phyloP scores from a whole-genome alignment of 2,888 invertebrate genomes.

The Drosophila paranaensis region DNA sequence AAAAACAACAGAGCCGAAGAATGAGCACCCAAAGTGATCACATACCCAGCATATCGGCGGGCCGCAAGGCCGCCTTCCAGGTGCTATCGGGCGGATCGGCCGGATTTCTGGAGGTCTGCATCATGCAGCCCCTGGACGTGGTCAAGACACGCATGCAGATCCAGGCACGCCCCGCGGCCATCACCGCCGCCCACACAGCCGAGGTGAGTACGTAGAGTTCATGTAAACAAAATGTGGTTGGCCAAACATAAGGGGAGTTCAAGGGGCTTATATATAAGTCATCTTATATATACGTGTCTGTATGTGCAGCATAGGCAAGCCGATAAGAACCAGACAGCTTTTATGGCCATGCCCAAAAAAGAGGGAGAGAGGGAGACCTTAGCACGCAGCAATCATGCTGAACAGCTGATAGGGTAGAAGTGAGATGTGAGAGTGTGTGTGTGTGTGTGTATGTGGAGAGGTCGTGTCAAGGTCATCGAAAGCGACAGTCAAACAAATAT shows the following conservation, averaged over 20 bases:
- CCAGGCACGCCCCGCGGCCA: slow-evolving; percentile 84
- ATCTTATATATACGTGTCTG: background rate
- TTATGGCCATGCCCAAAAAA: slow-evolving; percentile 9
- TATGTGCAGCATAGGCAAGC: slow-evolving; percentile 1
- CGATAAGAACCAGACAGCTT: slow-evolving; percentile 20
- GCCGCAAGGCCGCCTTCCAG: slow-evolving; percentile 81
- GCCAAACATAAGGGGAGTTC: slow-evolving; percentile 1
- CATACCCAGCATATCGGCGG: slow-evolving; percentile 65
- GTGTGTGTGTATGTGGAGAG: slow-evolving; percentile 23
- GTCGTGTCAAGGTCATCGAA: slow-evolving; percentile 63
- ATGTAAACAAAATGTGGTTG: slow-evolving; percentile 9
- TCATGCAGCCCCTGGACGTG: slow-evolving; percentile 98
- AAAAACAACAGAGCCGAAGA: background rate
- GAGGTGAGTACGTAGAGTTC: slow-evolving; percentile 70
- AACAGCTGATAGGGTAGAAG: slow-evolving; percentile 24
- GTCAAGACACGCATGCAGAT: slow-evolving; percentile 96
- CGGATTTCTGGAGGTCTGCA: slow-evolving; percentile 96
- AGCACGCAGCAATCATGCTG: background rate
- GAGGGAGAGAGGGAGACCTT: background rate
- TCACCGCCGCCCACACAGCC: slow-evolving; percentile 3
- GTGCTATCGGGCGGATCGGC: slow-evolving; percentile 93
- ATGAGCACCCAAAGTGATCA: slow-evolving; percentile 7
- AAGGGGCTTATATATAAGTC: background rate
- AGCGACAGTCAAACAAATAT: slow-evolving; percentile 2
- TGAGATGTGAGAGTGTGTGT: background rate